A percentile compares a stretch with the other conserved stretches of the same genome.
These are phyloP conservation scores for Copidosoma aretas DNA, from an alignment of 2,888 invertebrate genomes.

Conservation along the genomic window DNA sequence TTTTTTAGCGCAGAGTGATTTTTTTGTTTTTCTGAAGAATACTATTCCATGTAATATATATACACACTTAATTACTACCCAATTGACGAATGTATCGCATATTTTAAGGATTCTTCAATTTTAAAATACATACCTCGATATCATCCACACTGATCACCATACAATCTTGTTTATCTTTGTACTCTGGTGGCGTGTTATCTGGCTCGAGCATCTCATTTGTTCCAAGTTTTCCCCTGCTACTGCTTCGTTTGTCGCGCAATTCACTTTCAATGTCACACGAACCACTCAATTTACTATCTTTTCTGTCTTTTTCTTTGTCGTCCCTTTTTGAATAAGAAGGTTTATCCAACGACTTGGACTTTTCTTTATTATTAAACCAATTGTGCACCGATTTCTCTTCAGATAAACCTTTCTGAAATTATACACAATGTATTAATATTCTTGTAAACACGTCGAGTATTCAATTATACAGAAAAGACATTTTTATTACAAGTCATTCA, in stretches of 20 bases:
- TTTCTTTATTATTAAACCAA: slow-evolving; percentile 58
- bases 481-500: too few species aligned
- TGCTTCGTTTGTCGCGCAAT: slow-evolving; percentile 49
- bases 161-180: slow-evolving; percentile 57
- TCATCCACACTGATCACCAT: slow-evolving; percentile 64
- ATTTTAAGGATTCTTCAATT: slow-evolving; percentile 8
- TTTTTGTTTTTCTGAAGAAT: background rate
- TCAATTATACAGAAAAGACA: too few species aligned
- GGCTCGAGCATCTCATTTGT: slow-evolving; percentile 61
- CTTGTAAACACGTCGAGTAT: slow-evolving; percentile 6
- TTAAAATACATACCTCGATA: slow-evolving; percentile 53
- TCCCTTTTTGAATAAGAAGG: slow-evolving; percentile 55
- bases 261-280: slow-evolving; percentile 46
- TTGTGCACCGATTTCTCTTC: slow-evolving; percentile 56
- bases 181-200: slow-evolving; percentile 58
- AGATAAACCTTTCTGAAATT: slow-evolving; percentile 55
- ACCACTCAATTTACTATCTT: slow-evolving; percentile 50
- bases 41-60: too few species aligned
- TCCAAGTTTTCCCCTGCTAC: slow-evolving; percentile 53
- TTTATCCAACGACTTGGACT: slow-evolving; percentile 59
- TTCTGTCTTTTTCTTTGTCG: slow-evolving; percentile 57
- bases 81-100: background rate
- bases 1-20: slow-evolving; percentile 37
- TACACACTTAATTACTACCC: too few species aligned
- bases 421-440: slow-evolving; percentile 35